Percentiles rank a stretch among this genome's conserved stretches.
Conservation (phyloP, 2,113 vertebrate species). For the Colius striatus region DNA sequence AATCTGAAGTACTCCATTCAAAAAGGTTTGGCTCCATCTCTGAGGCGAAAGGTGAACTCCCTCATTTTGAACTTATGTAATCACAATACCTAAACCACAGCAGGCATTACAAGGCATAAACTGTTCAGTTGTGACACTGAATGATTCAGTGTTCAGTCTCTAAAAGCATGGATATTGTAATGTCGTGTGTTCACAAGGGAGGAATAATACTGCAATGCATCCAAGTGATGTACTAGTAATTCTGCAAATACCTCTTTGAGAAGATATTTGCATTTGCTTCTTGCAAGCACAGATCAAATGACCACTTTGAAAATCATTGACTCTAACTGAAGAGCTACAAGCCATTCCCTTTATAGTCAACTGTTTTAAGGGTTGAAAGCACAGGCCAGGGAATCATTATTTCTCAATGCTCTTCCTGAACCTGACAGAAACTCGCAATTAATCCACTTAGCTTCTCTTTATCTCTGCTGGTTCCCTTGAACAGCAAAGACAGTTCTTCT, state of each 20-base stretch:
- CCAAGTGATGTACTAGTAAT: neutral
- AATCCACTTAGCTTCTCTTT: conserved; percentile 46
- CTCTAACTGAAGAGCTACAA: neutral
- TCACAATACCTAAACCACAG: neutral
- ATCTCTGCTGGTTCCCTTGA: conserved; percentile 4
- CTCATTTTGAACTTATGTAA: neutral
- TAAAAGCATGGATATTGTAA: neutral
- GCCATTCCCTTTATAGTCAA: neutral
- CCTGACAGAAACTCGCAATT: conserved; percentile 46
- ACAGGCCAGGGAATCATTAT: conserved; percentile 5
- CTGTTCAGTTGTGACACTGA: neutral
- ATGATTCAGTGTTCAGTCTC: neutral
- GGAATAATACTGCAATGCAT: neutral
- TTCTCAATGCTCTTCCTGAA: neutral
- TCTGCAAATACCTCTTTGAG: neutral
- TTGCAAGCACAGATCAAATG: neutral
- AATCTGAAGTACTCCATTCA: neutral
- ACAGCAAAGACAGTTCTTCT: neutral
- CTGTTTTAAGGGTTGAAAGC: neutral
- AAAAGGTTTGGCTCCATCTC: neutral
- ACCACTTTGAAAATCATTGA: neutral
- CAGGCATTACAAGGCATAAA: neutral
- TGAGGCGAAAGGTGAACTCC: neutral
- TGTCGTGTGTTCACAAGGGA: neutral
- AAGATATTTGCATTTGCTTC: neutral